Base-by-base conservation (phyloP, 1,140 invertebrate genomes). In the Calosoma granatense region DNA sequence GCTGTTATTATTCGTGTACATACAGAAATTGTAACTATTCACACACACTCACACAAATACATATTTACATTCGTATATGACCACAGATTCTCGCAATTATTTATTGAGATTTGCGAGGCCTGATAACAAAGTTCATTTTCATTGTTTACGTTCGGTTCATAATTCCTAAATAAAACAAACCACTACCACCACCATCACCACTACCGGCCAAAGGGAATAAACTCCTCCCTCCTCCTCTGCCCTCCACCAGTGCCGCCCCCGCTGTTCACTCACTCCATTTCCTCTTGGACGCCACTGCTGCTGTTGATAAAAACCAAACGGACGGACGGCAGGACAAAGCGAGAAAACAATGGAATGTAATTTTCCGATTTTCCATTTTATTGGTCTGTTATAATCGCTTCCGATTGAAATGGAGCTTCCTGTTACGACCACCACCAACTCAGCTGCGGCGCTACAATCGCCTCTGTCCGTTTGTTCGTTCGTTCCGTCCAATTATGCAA, bases 321-420 rank as follows among this genome's bases (percentile, higher is more conserved):
- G 41, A 17, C 14, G 26, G 26, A 30, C 4, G 26, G 26, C 14
- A 30, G 26, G 6, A 11, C 41, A 17, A 47, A 47, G 41, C 6
- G 41, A 17, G 41, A 47, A 47, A 47, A 47, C 41, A 47, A 47
- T 47, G 41, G 41, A 47, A 47, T 47, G 41, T 47, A 47, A 47
- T 47, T 47, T 47, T 47, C 41, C 41, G 41, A 47, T 47, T 47
- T 47, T 47, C 41, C 41, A 47, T 47, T 47, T 47, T 47, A 47
- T 47, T 47, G 41, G 41, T 47, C 41, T 47, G 41, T 47, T 47
- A 47, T 47, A 47, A 47, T 47, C 41, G 41, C 41, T 47, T 47
- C 41, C 41, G 41, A 47, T 47, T 47, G 41, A 47, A 47, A 47
- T 47, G 41, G 41, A 47, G 41, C 41, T 47, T 47, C 41, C 41